Evolutionary conservation across 2,113 vertebrate species (phyloP).

Genomic region (Neodontobutis hainanensis): DNA sequence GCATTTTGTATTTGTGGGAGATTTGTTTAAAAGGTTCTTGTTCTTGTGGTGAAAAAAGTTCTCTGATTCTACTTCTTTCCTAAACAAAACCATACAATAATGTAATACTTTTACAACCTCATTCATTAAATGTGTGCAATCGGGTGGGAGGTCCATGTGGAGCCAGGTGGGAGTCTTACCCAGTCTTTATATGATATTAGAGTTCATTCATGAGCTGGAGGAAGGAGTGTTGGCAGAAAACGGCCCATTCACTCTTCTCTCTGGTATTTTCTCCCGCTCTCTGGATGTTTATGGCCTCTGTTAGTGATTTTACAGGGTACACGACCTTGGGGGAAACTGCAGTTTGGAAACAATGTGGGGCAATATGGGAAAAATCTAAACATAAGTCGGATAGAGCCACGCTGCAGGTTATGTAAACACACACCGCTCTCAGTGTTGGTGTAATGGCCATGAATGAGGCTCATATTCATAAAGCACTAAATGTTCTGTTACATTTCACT

Average conservation of each 20-base stretch:
- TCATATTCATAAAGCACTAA: conserved; percentile 5
- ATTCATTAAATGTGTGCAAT: no score
- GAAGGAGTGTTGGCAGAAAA: conserved; percentile 40
- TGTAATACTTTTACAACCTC: no score
- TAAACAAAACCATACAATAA: no score
- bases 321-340: conserved; percentile 51
- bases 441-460: conserved; percentile 19
- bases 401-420: conserved; percentile 51
- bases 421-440: conserved; percentile 29
- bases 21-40: no score
- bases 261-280: not conserved
- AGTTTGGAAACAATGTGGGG: conserved; percentile 60
- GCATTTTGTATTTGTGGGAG: no score
- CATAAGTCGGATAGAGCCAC: conserved; percentile 41
- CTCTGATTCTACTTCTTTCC: no score
- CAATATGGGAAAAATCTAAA: conserved; percentile 58
- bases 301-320: conserved; percentile 66
- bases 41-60: no score
- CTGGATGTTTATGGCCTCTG: conserved; percentile 60
- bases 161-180: conserved; percentile 33
- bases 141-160: not conserved
- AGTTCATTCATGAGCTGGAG: conserved; percentile 57
- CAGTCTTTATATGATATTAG: conserved; percentile 54
- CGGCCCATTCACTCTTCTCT: conserved; percentile 40
- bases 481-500: conserved; percentile 5